Conservation (phyloP, 2,888 invertebrate genomes). For the Stictocephala bisonia region DNA sequence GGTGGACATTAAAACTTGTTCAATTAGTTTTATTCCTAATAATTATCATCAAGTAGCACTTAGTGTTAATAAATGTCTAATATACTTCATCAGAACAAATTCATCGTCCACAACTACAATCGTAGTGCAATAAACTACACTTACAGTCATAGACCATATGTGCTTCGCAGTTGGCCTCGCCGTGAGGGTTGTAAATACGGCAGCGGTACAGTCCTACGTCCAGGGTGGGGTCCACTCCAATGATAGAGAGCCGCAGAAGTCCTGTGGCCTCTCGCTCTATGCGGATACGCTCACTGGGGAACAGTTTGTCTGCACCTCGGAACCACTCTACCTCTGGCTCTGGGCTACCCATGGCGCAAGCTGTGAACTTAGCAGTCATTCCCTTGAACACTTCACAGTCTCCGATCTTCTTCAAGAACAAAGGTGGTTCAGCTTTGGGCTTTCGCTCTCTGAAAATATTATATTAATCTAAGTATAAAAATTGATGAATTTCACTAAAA, state of each 20-base stretch:
- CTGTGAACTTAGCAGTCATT: conserved; percentile 93
- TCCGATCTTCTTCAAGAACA: conserved; percentile 89
- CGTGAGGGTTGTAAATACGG: conserved; percentile 85
- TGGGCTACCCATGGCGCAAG: conserved; percentile 87
- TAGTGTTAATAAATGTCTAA: too few relatives aligned
- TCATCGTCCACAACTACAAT: too few relatives aligned
- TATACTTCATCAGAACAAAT: too few relatives aligned
- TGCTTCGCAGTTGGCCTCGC: conserved; percentile 83
- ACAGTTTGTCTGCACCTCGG: conserved; percentile 81
- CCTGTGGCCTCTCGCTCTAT: conserved; percentile 88
- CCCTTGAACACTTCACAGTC: conserved; percentile 88
- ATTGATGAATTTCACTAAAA: too few relatives aligned
- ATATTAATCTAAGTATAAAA: too few relatives aligned
- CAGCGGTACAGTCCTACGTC: conserved; percentile 90
- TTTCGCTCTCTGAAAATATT: conserved; percentile 73
- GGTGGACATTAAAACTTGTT: too few relatives aligned
- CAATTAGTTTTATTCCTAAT: not conserved
- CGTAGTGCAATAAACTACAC: too few relatives aligned
- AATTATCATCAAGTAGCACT: too few relatives aligned
- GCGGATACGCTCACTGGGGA: conserved; percentile 83
- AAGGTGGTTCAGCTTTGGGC: conserved; percentile 84
- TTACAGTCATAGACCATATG: conserved; percentile 84
- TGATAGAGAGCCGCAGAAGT: conserved; percentile 82
- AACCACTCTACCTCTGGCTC: conserved; percentile 91
- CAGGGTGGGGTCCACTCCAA: conserved; percentile 76